Conservation (phyloP, 2,888 invertebrate species). For the Diachrysia chrysitis region DNA sequence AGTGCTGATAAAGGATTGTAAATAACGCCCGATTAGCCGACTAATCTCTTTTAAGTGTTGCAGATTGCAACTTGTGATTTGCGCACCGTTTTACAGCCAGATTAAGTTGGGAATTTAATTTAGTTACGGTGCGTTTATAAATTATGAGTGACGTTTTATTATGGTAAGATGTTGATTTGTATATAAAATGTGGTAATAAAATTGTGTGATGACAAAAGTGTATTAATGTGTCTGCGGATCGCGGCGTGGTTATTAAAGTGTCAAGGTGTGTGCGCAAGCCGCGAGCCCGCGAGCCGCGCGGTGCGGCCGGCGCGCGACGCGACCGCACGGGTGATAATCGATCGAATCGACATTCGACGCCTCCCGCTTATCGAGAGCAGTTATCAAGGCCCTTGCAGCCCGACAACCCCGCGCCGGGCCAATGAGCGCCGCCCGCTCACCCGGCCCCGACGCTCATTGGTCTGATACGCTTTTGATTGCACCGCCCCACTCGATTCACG, state of each 20-base stretch:
- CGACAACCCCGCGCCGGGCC: slow-evolving; percentile 81
- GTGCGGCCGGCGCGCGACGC: slow-evolving; percentile 22
- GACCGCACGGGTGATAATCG: slow-evolving; percentile 80
- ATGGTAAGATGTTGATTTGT: slow-evolving; percentile 49
- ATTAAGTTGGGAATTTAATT: slow-evolving; percentile 67
- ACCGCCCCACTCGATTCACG: slow-evolving; percentile 86
- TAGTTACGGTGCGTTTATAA: slow-evolving; percentile 57
- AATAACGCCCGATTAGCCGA: slow-evolving; percentile 82
- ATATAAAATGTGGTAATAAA: slow-evolving; percentile 47
- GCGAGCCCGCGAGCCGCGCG: slow-evolving; percentile 1
- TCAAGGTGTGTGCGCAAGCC: slow-evolving; percentile 22
- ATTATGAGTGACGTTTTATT: slow-evolving; percentile 53
- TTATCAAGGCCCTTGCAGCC: slow-evolving; percentile 85
- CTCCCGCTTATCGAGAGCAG: slow-evolving; percentile 86
- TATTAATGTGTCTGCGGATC: slow-evolving; percentile 23
- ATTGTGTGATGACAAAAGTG: slow-evolving; percentile 41
- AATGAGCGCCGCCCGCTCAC: slow-evolving; percentile 74
- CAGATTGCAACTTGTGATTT: slow-evolving; percentile 79
- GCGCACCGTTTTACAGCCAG: slow-evolving; percentile 72
- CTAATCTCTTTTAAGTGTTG: slow-evolving; percentile 81
- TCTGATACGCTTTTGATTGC: slow-evolving; percentile 87
- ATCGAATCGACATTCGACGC: slow-evolving; percentile 83
- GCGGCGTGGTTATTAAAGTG: slow-evolving; percentile 38
- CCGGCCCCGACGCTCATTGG: slow-evolving; percentile 79
- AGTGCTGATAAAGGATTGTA: slow-evolving; percentile 85